Conservation (phyloP, 2,797 vertebrate species). For the Chloroceryle inda region DNA sequence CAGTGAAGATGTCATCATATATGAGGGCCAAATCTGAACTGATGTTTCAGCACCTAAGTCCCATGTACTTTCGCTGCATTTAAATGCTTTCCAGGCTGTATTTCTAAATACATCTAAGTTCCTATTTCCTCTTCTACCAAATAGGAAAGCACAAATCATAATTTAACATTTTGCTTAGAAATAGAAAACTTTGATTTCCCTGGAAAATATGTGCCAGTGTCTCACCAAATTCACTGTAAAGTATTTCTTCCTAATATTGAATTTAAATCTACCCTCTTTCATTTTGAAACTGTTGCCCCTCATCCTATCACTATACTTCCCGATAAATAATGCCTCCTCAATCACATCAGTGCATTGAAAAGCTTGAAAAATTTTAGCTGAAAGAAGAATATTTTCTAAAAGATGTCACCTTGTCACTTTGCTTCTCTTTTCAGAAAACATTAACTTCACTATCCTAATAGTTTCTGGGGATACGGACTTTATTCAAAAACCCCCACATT, state of each 20-base stretch:
- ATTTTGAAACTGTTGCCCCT: background rate
- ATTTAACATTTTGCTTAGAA: background rate
- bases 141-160: background rate
- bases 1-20: background rate
- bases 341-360: background rate
- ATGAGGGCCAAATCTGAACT: fast-evolving
- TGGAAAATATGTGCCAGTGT: background rate
- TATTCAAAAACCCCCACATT: fast-evolving
- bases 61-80: background rate
- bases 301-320: background rate
- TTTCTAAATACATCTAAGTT: background rate
- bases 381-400: background rate
- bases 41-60: background rate
- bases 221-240: background rate
- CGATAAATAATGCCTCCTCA: background rate
- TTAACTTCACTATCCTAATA: background rate
- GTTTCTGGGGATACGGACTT: background rate
- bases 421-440: background rate
- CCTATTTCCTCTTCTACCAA: background rate
- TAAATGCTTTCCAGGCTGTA: background rate
- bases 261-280: background rate
- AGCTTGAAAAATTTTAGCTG: background rate
- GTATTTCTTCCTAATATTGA: background rate
- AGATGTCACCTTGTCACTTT: background rate
- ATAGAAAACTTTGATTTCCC: background rate